These are phyloP conservation scores for Meteorus cinctellus DNA, from an alignment of 2,888 invertebrate genomes.

Conservation along the genomic window DNA sequence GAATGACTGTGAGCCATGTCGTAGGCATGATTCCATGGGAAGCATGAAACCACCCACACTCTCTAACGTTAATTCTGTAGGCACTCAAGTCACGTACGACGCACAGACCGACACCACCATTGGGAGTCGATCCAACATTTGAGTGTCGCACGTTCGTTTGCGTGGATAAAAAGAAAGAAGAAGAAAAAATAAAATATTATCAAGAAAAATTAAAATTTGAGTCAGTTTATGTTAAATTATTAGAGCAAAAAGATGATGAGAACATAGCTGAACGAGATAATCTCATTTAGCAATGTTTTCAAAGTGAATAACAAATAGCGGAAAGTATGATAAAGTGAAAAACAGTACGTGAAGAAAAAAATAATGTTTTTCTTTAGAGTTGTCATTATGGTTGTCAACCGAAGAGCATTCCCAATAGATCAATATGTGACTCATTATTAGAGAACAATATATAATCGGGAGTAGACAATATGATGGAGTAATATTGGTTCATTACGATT, in stretches of 20 bases:
- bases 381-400: too few relatives aligned
- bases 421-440: too few relatives aligned
- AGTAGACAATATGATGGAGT: too few relatives aligned
- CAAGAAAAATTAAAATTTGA: background rate
- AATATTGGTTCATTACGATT: too few relatives aligned
- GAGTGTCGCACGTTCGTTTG: constrained; percentile 14
- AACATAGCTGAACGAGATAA: constrained; percentile 18
- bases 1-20: constrained; percentile 8
- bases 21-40: constrained; percentile 32
- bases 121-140: background rate
- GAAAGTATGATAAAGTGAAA: background rate
- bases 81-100: constrained; percentile 52
- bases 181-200: background rate
- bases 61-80: constrained; percentile 46
- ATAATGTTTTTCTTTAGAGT: too few relatives aligned
- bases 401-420: too few relatives aligned
- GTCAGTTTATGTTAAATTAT: constrained; percentile 44
- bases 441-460: too few relatives aligned
- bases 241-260: constrained; percentile 42
- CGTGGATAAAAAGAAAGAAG: background rate
- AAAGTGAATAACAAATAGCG: background rate
- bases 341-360: too few relatives aligned
- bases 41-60: background rate
- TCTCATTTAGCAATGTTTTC: background rate
- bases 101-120: constrained; percentile 44